Conservation (phyloP, 2,113 vertebrate species). For the Amblyornis subalaris region DNA sequence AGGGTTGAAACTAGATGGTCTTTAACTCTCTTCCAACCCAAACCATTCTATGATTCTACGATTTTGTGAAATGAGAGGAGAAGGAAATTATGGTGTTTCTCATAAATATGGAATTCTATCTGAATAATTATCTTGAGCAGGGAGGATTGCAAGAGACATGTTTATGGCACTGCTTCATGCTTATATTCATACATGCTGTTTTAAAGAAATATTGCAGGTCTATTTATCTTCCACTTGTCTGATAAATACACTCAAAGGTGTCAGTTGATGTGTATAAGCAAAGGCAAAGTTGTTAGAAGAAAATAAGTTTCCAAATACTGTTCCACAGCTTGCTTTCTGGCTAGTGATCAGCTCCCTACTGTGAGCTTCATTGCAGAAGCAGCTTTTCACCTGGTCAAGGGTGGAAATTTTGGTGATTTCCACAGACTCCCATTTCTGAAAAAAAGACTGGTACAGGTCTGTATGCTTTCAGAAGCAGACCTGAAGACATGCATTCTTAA, state of each 20-base stretch:
- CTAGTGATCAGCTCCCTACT: background rate
- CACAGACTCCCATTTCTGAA: background rate
- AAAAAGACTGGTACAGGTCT: rapidly evolving
- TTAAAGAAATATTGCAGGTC: background rate
- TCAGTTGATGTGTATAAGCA: background rate
- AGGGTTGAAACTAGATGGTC: background rate
- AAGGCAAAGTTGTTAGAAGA: background rate
- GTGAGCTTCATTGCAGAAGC: background rate
- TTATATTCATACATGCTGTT: background rate
- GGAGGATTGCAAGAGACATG: background rate
- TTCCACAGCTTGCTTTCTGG: background rate
- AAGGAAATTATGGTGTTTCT: background rate
- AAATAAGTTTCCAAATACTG: background rate
- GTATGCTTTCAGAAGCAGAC: background rate
- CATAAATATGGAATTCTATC: background rate
- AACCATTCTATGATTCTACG: background rate
- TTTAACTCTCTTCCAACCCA: background rate
- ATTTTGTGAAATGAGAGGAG: background rate
- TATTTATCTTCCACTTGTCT: background rate
- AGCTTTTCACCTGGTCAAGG: background rate
- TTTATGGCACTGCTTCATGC: background rate
- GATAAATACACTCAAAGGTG: background rate
- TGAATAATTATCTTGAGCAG: background rate
- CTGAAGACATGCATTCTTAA: background rate
- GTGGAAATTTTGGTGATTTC: background rate